Evolutionary conservation across 2,113 vertebrate genomes (phyloP), one percentile per base, ranked within the genome.

Genomic region (Peromyscus polionotus): DNA sequence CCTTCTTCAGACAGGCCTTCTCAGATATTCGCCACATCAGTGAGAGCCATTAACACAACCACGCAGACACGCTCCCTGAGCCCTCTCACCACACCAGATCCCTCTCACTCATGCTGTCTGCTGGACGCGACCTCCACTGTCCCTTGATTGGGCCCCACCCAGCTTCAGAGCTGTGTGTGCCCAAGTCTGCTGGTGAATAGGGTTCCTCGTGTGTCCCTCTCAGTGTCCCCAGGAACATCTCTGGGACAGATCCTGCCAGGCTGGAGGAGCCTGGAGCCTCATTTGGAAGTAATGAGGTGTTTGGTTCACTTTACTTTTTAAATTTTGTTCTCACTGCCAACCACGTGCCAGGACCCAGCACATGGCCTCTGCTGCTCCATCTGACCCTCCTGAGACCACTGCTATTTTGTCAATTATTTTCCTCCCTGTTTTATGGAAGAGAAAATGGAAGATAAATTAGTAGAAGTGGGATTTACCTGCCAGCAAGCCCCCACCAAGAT

Each of bases 41-140:
- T 31, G 68, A 59, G 54, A 59, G 68, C n/a, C 26, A 17, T n/a
- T 16, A 17, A 17, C 67, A 13, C 2, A 45, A 17, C 7, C 16
- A 8, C 12, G 12, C 36, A 54, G 45, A 16, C 19, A 36, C 45
- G 1, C n/a, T 6, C 0, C 0, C 17, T 42, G 63, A 31, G 22
- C 42, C 57, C 22, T 17, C 61, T 22, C 26, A 63, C 0, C n/a
- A 67, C 3, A 26, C 5, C 36, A 36, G 22, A 48, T 2, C 2
- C n/a, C 9, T 63, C 57, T 45, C 80, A 19, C 7, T n/a, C 11
- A 1, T 10, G 26, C 31, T 19, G 20, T 73, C 16, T 5, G 19
- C 63, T 91, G n/a, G 11, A n/a, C 2, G 4, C 45, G 7, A 22
- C 20, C 70, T 16, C 84, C 79, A 4, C 22, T 4, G 12, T 31